Conservation (phyloP, 2,888 invertebrate genomes). For the Therioaphis trifolii region DNA sequence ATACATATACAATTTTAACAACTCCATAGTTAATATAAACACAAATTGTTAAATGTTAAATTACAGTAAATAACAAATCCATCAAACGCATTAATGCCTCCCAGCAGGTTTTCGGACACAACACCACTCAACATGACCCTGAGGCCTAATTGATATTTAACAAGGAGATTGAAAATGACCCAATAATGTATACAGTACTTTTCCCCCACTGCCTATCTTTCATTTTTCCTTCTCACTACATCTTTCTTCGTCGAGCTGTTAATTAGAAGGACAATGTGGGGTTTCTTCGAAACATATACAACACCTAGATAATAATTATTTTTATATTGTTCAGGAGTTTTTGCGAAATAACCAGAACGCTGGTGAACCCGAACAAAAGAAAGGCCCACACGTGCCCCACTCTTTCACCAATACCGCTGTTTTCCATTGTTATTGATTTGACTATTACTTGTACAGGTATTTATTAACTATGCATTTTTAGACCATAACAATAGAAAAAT, state of each 20-base stretch:
- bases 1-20: no score
- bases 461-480: conserved; percentile 53
- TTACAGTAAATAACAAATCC: neutral
- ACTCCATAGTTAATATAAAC: no score
- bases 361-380: conserved; percentile 27
- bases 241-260: conserved; percentile 12
- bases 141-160: conserved; percentile 51
- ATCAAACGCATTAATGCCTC: neutral
- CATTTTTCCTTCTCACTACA: neutral
- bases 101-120: conserved; percentile 9
- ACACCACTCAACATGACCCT: conserved; percentile 18
- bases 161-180: conserved; percentile 40
- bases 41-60: neutral
- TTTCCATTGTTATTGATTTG: conserved; percentile 49
- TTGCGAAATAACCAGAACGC: conserved; percentile 51
- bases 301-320: conserved; percentile 40
- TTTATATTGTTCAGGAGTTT: conserved; percentile 49
- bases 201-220: neutral
- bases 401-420: conserved; percentile 25
- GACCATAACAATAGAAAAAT: conserved; percentile 13
- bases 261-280: conserved; percentile 50
- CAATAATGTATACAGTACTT: neutral
- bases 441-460: conserved; percentile 36
- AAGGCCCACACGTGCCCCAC: conserved; percentile 52
- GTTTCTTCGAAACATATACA: conserved; percentile 19